phyloP scores from a whole-genome alignment of 1,140 invertebrate species.

The Teleopsis dalmanni region DNA sequence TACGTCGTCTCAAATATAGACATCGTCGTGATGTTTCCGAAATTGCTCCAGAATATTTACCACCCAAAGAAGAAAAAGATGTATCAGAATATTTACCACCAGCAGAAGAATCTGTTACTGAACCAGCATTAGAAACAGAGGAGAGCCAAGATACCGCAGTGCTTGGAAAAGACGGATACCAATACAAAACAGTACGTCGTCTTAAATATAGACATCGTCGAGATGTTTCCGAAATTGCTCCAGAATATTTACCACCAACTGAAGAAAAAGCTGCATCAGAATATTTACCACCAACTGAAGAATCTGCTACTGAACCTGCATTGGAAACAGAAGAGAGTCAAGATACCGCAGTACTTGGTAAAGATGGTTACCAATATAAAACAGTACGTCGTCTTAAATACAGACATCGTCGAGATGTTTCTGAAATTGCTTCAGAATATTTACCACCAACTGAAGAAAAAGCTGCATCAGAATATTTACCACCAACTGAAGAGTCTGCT shows the following conservation, averaged over 20 bases:
- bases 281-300: slow-evolving; percentile 20
- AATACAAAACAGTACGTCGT: slow-evolving; percentile 21
- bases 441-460: slow-evolving; percentile 29
- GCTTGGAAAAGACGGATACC: slow-evolving; percentile 19
- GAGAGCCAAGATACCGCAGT: slow-evolving; percentile 16
- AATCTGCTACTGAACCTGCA: slow-evolving; percentile 6
- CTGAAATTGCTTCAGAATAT: slow-evolving; percentile 23
- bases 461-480: slow-evolving; percentile 16
- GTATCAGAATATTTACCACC: slow-evolving; percentile 23
- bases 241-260: too few species aligned
- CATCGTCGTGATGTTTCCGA: slow-evolving; percentile 28
- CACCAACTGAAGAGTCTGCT: slow-evolving; percentile 18
- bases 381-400: slow-evolving; percentile 26
- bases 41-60: slow-evolving; percentile 22
- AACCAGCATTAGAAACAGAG: slow-evolving; percentile 10
- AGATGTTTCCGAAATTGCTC: slow-evolving; percentile 9
- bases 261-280: too few species aligned
- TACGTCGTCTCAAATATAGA: slow-evolving; percentile 24
- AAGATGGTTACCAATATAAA: slow-evolving; percentile 27
- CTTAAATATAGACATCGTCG: too few species aligned
- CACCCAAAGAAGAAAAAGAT: slow-evolving; percentile 19
- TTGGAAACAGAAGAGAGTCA: slow-evolving; percentile 9
- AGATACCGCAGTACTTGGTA: slow-evolving; percentile 16
- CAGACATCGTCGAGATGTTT: slow-evolving; percentile 26
- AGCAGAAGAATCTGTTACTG: slow-evolving; percentile 10